A percentile compares a stretch with the other conserved stretches of the same genome.
phyloP scores from a whole-genome alignment of 2,797 vertebrate genomes.

The Anableps anableps region DNA sequence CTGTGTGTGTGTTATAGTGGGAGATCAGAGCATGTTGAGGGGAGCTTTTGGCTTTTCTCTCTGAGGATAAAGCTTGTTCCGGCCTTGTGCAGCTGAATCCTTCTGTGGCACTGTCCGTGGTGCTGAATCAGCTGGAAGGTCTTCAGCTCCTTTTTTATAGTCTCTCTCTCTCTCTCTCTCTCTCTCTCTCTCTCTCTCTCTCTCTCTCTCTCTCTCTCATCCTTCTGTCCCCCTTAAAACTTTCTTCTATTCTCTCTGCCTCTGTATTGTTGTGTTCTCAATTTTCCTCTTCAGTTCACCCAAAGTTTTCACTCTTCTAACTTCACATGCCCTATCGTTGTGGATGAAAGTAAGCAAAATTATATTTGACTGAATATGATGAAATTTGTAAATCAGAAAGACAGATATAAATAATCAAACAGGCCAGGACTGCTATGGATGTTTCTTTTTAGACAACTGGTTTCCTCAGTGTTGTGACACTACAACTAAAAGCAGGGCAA shows the following conservation, averaged over 20 bases:
- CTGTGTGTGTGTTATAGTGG: conserved; percentile 36
- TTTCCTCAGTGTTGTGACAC: not conserved
- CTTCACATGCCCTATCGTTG: conserved; percentile 27
- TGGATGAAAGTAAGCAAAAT: conserved; percentile 16
- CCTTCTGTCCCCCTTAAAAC: conserved; percentile 24
- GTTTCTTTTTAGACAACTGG: not conserved
- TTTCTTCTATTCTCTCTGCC: conserved; percentile 2
- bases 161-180: conserved; percentile 32
- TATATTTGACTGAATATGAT: not conserved
- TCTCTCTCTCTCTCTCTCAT: conserved; percentile 28
- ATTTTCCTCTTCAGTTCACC: conserved; percentile 13
- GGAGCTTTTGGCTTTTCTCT: conserved; percentile 73
- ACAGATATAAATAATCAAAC: not conserved
- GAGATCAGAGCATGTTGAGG: conserved; percentile 73
- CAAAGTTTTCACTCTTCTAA: conserved; percentile 8
- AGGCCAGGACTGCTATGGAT: not conserved
- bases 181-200: conserved; percentile 31
- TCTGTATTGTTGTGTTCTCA: conserved; percentile 33
- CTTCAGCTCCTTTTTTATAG: conserved; percentile 32
- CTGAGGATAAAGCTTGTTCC: conserved; percentile 73
- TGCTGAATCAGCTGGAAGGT: conserved; percentile 68
- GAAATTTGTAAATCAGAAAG: not conserved
- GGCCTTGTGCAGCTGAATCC: conserved; percentile 67
- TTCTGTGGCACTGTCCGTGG: conserved; percentile 60
- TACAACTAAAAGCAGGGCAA: not conserved